Percentiles rank a stretch among this genome's conserved stretches.
Conservation (phyloP, 2,113 vertebrate species). For the Ammospiza caudacuta region DNA sequence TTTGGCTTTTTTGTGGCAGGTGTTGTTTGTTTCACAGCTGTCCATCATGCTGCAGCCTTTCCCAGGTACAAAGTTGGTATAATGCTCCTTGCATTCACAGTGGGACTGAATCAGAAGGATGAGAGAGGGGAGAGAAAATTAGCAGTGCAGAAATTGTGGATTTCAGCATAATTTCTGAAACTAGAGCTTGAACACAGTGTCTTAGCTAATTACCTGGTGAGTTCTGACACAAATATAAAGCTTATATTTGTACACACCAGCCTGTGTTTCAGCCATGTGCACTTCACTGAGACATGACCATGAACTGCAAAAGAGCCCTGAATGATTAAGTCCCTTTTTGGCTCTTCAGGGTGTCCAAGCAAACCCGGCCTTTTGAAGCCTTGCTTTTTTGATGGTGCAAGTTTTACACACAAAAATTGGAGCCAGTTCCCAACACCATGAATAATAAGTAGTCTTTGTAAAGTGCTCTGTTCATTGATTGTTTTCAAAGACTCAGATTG, state of each 20-base stretch:
- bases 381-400: fast-evolving
- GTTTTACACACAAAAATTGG: neutral
- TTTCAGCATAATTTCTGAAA: neutral
- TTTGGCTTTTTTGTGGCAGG: slow-evolving; percentile 84
- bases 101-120: slow-evolving; percentile 79
- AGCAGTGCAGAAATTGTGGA: neutral
- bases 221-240: neutral
- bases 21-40: slow-evolving; percentile 77
- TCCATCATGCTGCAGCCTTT: slow-evolving; percentile 80
- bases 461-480: neutral
- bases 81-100: slow-evolving; percentile 89
- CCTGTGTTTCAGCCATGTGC: neutral
- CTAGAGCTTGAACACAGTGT: neutral
- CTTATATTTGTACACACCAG: neutral
- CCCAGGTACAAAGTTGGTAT: slow-evolving; percentile 67
- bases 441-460: neutral
- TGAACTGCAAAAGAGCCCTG: neutral
- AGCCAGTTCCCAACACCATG: neutral
- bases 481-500: neutral
- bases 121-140: neutral
- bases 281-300: neutral
- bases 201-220: neutral
- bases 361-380: neutral
- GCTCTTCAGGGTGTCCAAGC: neutral
- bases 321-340: neutral